Conservation (phyloP, 2,888 invertebrate species). For the Lasioglossum oenotherae region DNA sequence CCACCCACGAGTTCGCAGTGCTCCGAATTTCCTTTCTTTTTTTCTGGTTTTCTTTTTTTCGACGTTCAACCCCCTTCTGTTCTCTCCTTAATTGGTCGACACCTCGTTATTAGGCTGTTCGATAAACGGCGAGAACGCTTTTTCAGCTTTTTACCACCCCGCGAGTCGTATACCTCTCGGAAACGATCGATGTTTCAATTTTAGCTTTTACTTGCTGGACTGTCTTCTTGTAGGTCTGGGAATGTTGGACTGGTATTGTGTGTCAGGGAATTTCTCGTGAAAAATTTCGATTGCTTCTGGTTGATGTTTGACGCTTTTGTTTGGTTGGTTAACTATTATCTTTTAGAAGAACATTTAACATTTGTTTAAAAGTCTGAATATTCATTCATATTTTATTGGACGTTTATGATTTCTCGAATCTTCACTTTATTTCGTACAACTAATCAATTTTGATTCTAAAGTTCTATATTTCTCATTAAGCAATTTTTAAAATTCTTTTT, state of each 20-base stretch:
- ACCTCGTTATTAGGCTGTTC: not conserved
- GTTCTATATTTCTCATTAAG: not conserved
- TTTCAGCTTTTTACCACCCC: not conserved
- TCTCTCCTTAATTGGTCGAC: slow-evolving; percentile 7
- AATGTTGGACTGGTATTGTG: not conserved
- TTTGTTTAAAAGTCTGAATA: not conserved
- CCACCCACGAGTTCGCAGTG: slow-evolving; percentile 51
- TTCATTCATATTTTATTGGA: not conserved
- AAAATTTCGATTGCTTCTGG: not conserved
- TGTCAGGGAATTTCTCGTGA: not conserved
- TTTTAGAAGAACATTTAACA: not conserved
- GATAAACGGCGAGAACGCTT: slow-evolving; percentile 15
- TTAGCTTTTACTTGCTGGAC: slow-evolving; percentile 3
- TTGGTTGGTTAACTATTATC: not conserved
- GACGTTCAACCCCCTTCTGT: not conserved
- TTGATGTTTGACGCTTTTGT: no score
- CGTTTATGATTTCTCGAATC: not conserved
- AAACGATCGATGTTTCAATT: slow-evolving; percentile 6
- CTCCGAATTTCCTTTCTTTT: not conserved
- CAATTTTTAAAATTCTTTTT: not conserved
- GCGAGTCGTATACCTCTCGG: not conserved
- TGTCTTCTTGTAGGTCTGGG: slow-evolving; percentile 1
- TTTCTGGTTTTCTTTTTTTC: not conserved
- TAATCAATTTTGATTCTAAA: not conserved
- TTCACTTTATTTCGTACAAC: not conserved